Evolutionary conservation across 35 echinoderm and acorn worm genomes (phyloP).

Genomic region (Hemicentrotus pulcherrimus): DNA sequence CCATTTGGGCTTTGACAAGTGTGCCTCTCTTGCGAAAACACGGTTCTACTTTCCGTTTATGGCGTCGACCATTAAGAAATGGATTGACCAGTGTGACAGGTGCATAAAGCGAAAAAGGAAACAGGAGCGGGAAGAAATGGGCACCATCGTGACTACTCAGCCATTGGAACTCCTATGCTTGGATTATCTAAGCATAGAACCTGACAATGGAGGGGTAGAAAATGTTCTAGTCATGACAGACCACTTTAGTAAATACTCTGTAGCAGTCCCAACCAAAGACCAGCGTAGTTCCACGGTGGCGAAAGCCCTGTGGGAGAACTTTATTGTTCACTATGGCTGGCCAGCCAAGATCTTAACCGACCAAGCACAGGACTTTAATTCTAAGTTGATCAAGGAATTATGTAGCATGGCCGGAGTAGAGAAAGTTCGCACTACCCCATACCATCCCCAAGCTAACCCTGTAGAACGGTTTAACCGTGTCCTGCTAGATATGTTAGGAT

Average conservation of each 20-base stretch:
- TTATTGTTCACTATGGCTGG: slow-evolving; percentile 63
- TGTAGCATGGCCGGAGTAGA: slow-evolving; percentile 53
- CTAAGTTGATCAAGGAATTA: slow-evolving; percentile 49
- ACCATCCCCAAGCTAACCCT: slow-evolving; percentile 64
- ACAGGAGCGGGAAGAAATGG: slow-evolving; percentile 56
- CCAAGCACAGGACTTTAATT: slow-evolving; percentile 66
- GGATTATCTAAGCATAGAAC: slow-evolving; percentile 69
- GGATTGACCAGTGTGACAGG: slow-evolving; percentile 54
- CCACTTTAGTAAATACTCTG: slow-evolving; percentile 22
- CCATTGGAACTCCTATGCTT: slow-evolving; percentile 72
- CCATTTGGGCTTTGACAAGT: slow-evolving; percentile 61
- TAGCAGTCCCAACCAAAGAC: slow-evolving; percentile 37
- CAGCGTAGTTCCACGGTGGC: slow-evolving; percentile 19
- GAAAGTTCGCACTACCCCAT: slow-evolving; percentile 58
- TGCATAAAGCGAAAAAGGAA: slow-evolving; percentile 59
- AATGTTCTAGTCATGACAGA: slow-evolving; percentile 26
- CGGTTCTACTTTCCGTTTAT: slow-evolving; percentile 71
- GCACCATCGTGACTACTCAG: slow-evolving; percentile 53
- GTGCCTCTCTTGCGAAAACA: not conserved
- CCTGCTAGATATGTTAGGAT: slow-evolving; percentile 40
- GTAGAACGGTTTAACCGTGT: slow-evolving; percentile 60
- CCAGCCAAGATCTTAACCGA: slow-evolving; percentile 60
- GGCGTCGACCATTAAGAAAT: slow-evolving; percentile 35
- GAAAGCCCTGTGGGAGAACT: slow-evolving; percentile 49
- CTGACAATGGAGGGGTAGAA: slow-evolving; percentile 40